A percentile compares a stretch with the other conserved stretches of the same genome.
phyloP scores from a whole-genome alignment of 2,797 vertebrate genomes.

The Myripristis jacobus region DNA sequence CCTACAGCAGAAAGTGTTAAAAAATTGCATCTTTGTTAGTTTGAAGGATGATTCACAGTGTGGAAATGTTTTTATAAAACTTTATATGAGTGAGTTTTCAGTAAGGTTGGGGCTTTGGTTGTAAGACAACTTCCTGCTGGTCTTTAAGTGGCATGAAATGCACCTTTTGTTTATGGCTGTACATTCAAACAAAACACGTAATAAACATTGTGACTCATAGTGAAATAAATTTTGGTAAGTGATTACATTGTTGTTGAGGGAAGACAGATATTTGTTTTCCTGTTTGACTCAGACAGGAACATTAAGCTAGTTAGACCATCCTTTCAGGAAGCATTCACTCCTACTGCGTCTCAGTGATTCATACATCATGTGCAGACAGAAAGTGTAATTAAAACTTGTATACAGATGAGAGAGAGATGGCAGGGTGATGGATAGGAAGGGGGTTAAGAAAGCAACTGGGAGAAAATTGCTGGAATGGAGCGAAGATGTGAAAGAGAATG shows the following conservation, averaged over 20 bases:
- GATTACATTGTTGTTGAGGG: neutral
- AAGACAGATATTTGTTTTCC: slow-evolving; percentile 11
- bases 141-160: neutral
- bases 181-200: slow-evolving; percentile 17
- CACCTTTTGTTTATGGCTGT: slow-evolving; percentile 3
- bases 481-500: neutral
- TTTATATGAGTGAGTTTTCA: neutral
- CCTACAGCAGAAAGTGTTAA: no score
- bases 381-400: neutral
- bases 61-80: neutral
- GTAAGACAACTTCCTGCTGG: neutral
- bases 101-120: neutral
- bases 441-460: slow-evolving; percentile 1
- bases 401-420: neutral
- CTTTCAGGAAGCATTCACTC: neutral
- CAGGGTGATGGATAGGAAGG: neutral
- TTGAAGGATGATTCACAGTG: neutral
- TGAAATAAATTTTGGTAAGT: slow-evolving; percentile 14
- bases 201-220: slow-evolving; percentile 42
- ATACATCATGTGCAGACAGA: neutral
- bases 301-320: neutral
- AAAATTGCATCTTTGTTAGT: no score
- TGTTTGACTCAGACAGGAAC: slow-evolving; percentile 43
- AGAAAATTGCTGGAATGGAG: neutral
- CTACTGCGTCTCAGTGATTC: slow-evolving; percentile 25